These are phyloP conservation scores for Gortyna flavago DNA, from an alignment of 2,888 invertebrate genomes.

Conservation along the genomic window DNA sequence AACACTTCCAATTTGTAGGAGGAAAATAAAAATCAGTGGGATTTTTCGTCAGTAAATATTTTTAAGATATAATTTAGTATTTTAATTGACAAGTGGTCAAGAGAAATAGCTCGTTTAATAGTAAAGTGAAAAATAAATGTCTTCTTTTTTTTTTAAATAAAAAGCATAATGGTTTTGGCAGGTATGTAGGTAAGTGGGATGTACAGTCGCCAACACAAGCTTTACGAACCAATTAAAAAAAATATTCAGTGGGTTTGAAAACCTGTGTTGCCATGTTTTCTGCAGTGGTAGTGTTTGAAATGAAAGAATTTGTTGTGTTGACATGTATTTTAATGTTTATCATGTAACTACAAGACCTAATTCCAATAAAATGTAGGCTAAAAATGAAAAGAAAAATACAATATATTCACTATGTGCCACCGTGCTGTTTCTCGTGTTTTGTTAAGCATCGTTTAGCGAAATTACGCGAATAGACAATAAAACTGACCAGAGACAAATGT, in stretches of 20 bases:
- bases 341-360: conserved; percentile 88
- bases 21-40: conserved; percentile 5
- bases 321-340: conserved; percentile 89
- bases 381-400: conserved; percentile 76
- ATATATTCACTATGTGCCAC: conserved; percentile 76
- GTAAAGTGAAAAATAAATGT: conserved; percentile 20
- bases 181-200: conserved; percentile 59
- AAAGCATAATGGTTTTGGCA: conserved; percentile 28
- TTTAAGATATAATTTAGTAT: conserved; percentile 14
- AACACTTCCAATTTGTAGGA: conserved; percentile 3
- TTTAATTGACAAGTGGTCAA: conserved; percentile 45
- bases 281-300: conserved; percentile 79
- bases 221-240: conserved; percentile 49
- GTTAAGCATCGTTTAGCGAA: conserved; percentile 72
- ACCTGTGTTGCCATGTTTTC: conserved; percentile 58
- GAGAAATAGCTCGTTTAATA: conserved; percentile 20
- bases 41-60: conserved; percentile 18
- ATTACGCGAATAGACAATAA: conserved; percentile 69
- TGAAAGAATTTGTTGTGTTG: conserved; percentile 89
- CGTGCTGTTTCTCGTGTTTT: conserved; percentile 81
- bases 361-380: conserved; percentile 81
- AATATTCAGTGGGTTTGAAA: conserved; percentile 30
- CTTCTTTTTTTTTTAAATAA: conserved; percentile 14
- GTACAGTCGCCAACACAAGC: conserved; percentile 70
- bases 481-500: conserved; percentile 58